These are phyloP conservation scores for Brachylomia viminalis DNA, from an alignment of 2,888 invertebrate species.

Conservation along the genomic window DNA sequence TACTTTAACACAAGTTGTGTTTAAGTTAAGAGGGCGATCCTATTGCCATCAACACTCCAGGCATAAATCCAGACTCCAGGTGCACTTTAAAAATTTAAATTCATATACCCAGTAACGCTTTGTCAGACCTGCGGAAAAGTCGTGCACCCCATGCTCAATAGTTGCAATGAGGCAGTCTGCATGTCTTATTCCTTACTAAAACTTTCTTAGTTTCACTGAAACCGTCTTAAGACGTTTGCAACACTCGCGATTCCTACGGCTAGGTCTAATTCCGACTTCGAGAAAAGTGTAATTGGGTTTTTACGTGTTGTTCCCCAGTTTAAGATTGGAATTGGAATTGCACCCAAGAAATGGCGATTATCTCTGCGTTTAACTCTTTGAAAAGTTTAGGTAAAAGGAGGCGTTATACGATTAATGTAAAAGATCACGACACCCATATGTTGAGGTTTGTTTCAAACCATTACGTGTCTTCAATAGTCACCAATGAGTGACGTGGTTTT, in stretches of 20 bases:
- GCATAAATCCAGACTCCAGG: too few species aligned
- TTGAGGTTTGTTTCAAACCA: not conserved
- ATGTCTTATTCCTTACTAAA: not conserved
- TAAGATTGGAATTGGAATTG: slow-evolving; percentile 43
- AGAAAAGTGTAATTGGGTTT: slow-evolving; percentile 55
- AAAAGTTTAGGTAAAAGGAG: not conserved
- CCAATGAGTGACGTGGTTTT: too few species aligned
- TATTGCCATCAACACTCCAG: not conserved
- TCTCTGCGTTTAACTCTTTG: slow-evolving; percentile 1
- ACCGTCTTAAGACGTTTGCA: slow-evolving; percentile 10
- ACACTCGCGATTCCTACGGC: slow-evolving; percentile 21
- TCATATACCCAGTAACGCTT: not conserved
- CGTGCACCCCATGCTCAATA: not conserved
- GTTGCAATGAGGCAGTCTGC: not conserved
- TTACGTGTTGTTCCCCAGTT: slow-evolving; percentile 34
- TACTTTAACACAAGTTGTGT: not conserved
- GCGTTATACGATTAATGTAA: not conserved
- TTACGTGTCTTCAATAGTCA: not conserved
- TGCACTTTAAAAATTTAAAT: not conserved
- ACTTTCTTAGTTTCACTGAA: slow-evolving; percentile 3
- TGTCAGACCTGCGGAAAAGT: not conserved
- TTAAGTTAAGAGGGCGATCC: not conserved
- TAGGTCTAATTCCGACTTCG: slow-evolving; percentile 47
- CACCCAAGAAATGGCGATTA: slow-evolving; percentile 22
- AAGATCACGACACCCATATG: not conserved